Percentiles rank a stretch among this genome's conserved stretches.
Evolutionary conservation across 2,888 invertebrate species (phyloP).

Genomic region (Tinea trinotella): DNA sequence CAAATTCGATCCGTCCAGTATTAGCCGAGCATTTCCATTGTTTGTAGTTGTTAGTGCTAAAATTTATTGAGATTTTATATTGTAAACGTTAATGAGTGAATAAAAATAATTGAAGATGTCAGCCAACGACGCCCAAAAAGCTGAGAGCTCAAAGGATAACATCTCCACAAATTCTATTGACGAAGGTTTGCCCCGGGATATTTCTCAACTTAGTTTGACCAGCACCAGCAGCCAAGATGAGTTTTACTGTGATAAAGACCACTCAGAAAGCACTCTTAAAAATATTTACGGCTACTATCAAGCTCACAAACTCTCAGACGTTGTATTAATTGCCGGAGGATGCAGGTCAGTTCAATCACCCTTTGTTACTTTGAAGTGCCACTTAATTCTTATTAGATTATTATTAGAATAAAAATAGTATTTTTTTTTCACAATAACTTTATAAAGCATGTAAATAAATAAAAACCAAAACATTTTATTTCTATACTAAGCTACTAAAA

Average conservation of each 20-base stretch:
- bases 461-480: no score
- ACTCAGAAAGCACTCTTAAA: conserved; percentile 85
- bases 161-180: conserved; percentile 65
- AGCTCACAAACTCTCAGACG: conserved; percentile 89
- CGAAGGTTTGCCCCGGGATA: conserved; percentile 76
- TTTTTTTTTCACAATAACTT: no score
- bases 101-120: conserved; percentile 39
- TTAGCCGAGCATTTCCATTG: conserved; percentile 1
- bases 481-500: no score
- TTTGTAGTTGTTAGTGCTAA: conserved; percentile 19
- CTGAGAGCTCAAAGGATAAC: conserved; percentile 57
- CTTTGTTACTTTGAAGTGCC: no score
- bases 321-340: conserved; percentile 86
- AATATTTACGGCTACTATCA: conserved; percentile 88
- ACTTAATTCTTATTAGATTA: no score
- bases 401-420: no score
- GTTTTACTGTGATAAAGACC: conserved; percentile 81
- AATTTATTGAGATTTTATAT: background rate
- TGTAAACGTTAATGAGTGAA: background rate
- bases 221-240: conserved; percentile 83
- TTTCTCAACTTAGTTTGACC: conserved; percentile 76
- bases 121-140: conserved; percentile 51
- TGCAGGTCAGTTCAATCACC: conserved; percentile 56
- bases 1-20: background rate
- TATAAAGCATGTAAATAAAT: no score